A percentile compares a stretch with the other conserved stretches of the same genome.
Conservation (phyloP, 2,888 invertebrate genomes). For the Caenorhabditis sulstoni region DNA sequence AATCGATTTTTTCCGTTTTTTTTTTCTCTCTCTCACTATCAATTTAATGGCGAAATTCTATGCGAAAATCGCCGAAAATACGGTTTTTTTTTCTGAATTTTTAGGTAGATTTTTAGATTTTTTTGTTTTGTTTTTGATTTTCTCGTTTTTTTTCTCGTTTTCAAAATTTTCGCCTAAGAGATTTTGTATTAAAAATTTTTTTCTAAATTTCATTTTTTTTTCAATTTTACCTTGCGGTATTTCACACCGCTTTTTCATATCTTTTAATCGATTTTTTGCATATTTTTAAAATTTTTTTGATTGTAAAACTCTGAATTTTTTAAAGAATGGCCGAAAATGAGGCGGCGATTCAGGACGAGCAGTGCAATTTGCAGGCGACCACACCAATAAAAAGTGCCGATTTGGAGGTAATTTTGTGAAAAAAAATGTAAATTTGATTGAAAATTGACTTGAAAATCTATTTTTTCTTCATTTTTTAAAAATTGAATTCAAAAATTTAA, state of each 20-base stretch:
- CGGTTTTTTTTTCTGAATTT: not conserved
- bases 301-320: not conserved
- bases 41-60: too few relatives aligned
- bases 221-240: not conserved
- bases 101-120: constrained; percentile 6
- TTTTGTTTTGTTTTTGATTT: constrained; percentile 13
- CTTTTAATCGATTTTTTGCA: not conserved
- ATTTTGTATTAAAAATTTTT: not conserved
- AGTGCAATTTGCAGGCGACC: constrained; percentile 47
- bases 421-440: not conserved
- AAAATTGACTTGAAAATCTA: too few relatives aligned
- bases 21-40: constrained; percentile 1
- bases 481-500: too few relatives aligned
- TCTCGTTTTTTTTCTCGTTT: constrained; percentile 14
- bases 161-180: not conserved
- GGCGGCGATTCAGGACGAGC: constrained; percentile 36
- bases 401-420: constrained; percentile 23
- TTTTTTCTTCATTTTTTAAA: too few relatives aligned
- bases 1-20: constrained; percentile 27
- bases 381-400: constrained; percentile 45
- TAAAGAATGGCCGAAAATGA: constrained; percentile 23
- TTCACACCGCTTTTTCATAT: not conserved
- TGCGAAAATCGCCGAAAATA: too few relatives aligned
- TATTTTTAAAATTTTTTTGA: not conserved
- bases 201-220: constrained; percentile 7